These are phyloP conservation scores for Salpingus planirostris DNA, from an alignment of 2,888 invertebrate genomes.

Conservation along the genomic window DNA sequence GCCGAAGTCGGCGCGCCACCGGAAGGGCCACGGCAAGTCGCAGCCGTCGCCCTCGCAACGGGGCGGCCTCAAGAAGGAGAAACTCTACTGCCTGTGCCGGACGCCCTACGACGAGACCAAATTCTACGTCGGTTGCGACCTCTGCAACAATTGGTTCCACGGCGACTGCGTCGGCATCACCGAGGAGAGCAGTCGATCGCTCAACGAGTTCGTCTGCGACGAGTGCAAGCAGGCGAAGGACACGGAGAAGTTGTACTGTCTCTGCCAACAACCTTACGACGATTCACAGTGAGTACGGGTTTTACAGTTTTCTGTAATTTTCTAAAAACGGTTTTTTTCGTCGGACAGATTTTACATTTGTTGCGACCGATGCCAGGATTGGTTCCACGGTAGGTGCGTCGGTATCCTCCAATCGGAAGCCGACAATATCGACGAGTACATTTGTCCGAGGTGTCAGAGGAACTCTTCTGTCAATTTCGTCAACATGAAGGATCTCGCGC, in stretches of 20 bases:
- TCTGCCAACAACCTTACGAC: conserved; percentile 94
- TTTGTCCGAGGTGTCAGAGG: conserved; percentile 91
- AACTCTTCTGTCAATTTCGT: conserved; percentile 83
- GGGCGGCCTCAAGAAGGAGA: conserved; percentile 52
- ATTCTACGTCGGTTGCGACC: conserved; percentile 97
- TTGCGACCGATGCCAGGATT: conserved; percentile 97
- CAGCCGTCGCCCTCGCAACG: conserved; percentile 6
- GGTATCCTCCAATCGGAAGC: conserved; percentile 91
- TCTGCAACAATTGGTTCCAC: conserved; percentile 98
- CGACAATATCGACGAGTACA: conserved; percentile 90
- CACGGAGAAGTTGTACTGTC: conserved; percentile 88
- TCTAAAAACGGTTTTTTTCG: too few species aligned
- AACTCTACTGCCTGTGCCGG: conserved; percentile 83
- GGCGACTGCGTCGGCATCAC: conserved; percentile 93
- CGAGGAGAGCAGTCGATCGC: conserved; percentile 80
- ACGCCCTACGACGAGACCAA: conserved; percentile 93
- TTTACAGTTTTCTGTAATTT: conserved; percentile 5
- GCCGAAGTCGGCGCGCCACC: conserved; percentile 17
- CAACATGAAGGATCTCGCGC: conserved; percentile 76
- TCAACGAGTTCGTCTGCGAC: conserved; percentile 83
- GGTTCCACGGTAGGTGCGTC: conserved; percentile 98
- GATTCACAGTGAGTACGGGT: conserved; percentile 83
- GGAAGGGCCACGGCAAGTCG: conserved; percentile 17
- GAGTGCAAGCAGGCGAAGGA: conserved; percentile 81
- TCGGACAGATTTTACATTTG: conserved; percentile 95